Percentiles rank a stretch among this genome's conserved stretches.
Conservation (phyloP, 2,888 invertebrate genomes). For the Lordiphosa fenestrarum region DNA sequence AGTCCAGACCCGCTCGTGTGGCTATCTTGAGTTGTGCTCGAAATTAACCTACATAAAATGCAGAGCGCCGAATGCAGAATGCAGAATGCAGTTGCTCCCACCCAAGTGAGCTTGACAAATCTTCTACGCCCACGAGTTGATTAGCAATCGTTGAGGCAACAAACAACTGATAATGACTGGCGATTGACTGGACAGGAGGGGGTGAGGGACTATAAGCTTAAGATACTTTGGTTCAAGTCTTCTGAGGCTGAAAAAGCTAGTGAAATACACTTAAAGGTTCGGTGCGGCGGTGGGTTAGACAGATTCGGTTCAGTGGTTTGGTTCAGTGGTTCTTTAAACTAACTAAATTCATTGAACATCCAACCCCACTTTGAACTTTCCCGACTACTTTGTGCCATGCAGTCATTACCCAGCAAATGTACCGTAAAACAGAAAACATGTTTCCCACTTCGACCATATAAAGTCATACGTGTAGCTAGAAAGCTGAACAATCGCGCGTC, state of each 20-base stretch:
- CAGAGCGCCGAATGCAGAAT: slow-evolving; percentile 4
- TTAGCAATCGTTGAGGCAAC: slow-evolving; percentile 68
- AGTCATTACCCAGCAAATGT: slow-evolving; percentile 69
- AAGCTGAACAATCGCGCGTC: slow-evolving; percentile 59
- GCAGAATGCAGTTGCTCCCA: slow-evolving; percentile 33
- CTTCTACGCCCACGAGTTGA: slow-evolving; percentile 68
- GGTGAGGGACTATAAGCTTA: slow-evolving; percentile 2
- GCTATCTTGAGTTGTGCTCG: slow-evolving; percentile 73
- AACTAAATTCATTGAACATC: no score
- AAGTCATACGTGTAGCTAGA: slow-evolving; percentile 38
- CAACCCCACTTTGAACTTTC: not conserved
- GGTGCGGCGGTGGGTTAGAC: no score
- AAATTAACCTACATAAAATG: slow-evolving; percentile 70
- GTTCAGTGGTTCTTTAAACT: no score
- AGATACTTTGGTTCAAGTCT: no score
- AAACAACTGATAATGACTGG: slow-evolving; percentile 71
- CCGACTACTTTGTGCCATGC: slow-evolving; percentile 20
- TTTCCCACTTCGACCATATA: slow-evolving; percentile 58
- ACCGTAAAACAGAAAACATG: slow-evolving; percentile 70
- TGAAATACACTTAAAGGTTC: no score
- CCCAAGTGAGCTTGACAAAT: slow-evolving; percentile 61
- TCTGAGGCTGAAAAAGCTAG: no score
- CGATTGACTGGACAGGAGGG: slow-evolving; percentile 59
- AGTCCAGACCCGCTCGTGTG: slow-evolving; percentile 13
- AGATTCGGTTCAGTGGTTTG: no score